Base-by-base conservation (phyloP, 2,113 vertebrate species). In the Pygoscelis adeliae region DNA sequence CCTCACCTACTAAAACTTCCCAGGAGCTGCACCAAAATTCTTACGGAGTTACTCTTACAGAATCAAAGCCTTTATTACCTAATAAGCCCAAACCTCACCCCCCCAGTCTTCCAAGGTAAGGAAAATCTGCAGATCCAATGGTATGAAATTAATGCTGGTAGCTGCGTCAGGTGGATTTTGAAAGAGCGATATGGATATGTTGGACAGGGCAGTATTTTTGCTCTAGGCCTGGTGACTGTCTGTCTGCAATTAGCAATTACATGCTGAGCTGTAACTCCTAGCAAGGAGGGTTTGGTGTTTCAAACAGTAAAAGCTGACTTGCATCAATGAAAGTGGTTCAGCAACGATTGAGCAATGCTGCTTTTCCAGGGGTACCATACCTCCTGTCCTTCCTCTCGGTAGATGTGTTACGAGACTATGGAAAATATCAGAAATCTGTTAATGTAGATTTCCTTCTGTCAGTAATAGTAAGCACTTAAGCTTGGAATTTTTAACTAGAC, bases 41-140 rank as follows among this genome's bases (percentile, higher is more conserved):
- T 98, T 99, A 99, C 76, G 99, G 99, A 98, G 99, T 99, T 97
- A 98, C 98, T 96, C 97, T 99, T 96, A 96, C 98, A 61, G 99
- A 99, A 98, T 97, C 98, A 94, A 99, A 99, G 99, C 98, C 99
- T 99, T 99, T 97, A 95, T 93, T 98, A 97, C 97, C 98, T 92
- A 98, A 98, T 98, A 99, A 99, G 98, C 98, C 99, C 98, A 99
- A 99, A 99, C 99, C 99, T 99, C 99, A 99, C 97, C 99, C 98
- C 98, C 98, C 99, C 96, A 99, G 99, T 99, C 99, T 99, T 99
- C 99, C 99, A 98, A 99, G 99, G 99, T 99, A 97, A 98, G 98
- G 62, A 73, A 30, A 32, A 69, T 59, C 50, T 93, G 55, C 74
- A 36, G 30, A n/a, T 87, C 21, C 49, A 11, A 5, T 29, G 50